Evolutionary conservation across 2,113 vertebrate genomes (phyloP).

Genomic region (Sialia sialis): DNA sequence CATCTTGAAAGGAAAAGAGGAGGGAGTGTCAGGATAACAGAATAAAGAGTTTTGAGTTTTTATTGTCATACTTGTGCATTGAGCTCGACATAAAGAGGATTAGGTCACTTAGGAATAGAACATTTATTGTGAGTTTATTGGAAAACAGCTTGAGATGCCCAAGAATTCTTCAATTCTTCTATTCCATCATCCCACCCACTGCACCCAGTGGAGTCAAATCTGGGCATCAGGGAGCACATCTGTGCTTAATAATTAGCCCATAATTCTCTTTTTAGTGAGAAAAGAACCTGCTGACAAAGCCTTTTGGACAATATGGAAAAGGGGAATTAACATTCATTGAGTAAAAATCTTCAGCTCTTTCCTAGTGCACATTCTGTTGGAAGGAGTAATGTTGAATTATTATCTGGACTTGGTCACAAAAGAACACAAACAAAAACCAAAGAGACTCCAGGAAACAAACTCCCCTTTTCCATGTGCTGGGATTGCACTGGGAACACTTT

Average conservation of each 20-base stretch:
- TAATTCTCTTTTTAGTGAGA: not conserved
- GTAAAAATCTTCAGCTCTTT: not conserved
- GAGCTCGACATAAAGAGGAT: not conserved
- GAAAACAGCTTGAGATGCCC: not conserved
- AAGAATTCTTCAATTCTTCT: not conserved
- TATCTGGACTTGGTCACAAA: not conserved
- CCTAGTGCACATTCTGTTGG: not conserved
- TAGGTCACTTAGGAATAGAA: not conserved
- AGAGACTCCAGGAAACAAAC: constrained; percentile 10
- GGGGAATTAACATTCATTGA: not conserved
- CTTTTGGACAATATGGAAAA: not conserved
- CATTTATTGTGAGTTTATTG: not conserved
- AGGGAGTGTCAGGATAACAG: not conserved
- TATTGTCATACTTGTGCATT: not conserved
- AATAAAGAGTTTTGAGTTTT: not conserved
- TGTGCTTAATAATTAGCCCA: not conserved
- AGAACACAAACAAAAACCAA: not conserved
- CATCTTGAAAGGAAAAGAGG: not conserved
- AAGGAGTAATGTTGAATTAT: not conserved
- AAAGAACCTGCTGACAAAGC: not conserved
- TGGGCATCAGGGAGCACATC: not conserved
- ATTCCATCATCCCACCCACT: not conserved
- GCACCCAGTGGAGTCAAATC: not conserved
- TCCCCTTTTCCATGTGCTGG: not conserved
- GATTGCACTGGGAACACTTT: not conserved